These are phyloP conservation scores for Syngnathus acus DNA, from an alignment of 2,797 vertebrate genomes.

Conservation along the genomic window DNA sequence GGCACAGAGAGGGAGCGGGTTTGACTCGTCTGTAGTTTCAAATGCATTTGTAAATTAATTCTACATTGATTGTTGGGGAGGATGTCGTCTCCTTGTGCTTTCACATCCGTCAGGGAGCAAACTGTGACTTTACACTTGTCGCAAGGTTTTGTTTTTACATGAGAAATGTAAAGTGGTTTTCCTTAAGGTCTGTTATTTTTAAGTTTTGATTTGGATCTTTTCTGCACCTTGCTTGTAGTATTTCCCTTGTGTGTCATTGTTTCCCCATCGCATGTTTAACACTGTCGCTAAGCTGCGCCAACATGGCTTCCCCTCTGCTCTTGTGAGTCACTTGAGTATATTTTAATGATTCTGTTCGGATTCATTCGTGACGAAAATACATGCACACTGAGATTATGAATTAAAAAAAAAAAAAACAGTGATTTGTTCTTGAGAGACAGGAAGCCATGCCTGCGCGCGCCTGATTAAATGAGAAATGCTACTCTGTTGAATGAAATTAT, in stretches of 20 bases:
- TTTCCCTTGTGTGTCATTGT: conserved; percentile 48
- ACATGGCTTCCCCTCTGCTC: conserved; percentile 40
- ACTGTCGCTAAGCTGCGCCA: conserved; percentile 22
- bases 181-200: conserved; percentile 49
- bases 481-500: conserved; percentile 66
- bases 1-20: conserved; percentile 14
- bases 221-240: conserved; percentile 59
- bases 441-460: conserved; percentile 29
- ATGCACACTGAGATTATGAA: not conserved
- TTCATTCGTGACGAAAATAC: conserved; percentile 5
- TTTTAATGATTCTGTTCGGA: not conserved
- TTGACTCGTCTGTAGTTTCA: conserved; percentile 8
- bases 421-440: conserved; percentile 17
- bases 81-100: conserved; percentile 39
- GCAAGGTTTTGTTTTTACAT: conserved; percentile 59
- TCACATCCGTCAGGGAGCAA: conserved; percentile 64
- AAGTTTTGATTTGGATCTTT: conserved; percentile 51
- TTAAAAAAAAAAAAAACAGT: conserved; percentile 7
- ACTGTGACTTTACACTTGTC: conserved; percentile 50
- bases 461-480: conserved; percentile 55
- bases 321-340: not conserved
- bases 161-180: conserved; percentile 38
- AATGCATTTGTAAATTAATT: conserved; percentile 34
- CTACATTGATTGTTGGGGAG: conserved; percentile 15
- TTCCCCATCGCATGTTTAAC: conserved; percentile 50